Evolutionary conservation across 37 sponge, comb jelly and placozoan genomes (phyloP).

Genomic region (Halisarca cf. caerulea): DNA sequence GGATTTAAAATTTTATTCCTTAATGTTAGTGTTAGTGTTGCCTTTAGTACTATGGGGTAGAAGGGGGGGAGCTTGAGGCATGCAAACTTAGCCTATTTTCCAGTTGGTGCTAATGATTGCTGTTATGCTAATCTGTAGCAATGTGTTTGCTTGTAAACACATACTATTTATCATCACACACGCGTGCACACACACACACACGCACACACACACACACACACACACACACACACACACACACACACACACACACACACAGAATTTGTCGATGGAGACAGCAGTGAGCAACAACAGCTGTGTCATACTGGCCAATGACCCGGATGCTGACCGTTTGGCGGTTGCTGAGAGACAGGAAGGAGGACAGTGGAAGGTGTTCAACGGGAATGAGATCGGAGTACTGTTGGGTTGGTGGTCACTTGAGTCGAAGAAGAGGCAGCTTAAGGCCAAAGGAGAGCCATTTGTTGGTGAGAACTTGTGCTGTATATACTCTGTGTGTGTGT

Average conservation of each 20-base stretch:
- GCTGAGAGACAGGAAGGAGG: slow-evolving; percentile 77
- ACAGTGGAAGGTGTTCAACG: slow-evolving; percentile 90
- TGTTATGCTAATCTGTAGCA: no score
- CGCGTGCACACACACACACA: slow-evolving; percentile 23
- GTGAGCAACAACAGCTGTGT: slow-evolving; percentile 57
- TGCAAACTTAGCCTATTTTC: no score
- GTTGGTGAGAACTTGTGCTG: slow-evolving; percentile 43
- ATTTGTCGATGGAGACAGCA: slow-evolving; percentile 88
- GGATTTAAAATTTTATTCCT: no score
- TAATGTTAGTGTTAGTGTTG: no score
- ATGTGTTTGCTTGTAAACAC: no score
- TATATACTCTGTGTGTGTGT: no score
- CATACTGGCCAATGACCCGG: slow-evolving; percentile 98
- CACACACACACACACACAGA: slow-evolving; percentile 30
- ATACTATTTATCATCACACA: no score
- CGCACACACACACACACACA: slow-evolving; percentile 19
- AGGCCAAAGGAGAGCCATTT: slow-evolving; percentile 32
- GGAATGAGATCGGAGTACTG: slow-evolving; percentile 94
- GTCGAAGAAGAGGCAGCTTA: slow-evolving; percentile 66
- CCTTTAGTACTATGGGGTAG: no score
- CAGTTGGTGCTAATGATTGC: no score
- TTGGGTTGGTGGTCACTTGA: slow-evolving; percentile 90
- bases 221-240: no score
- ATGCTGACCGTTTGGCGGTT: slow-evolving; percentile 94
- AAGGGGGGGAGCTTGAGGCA: no score